phyloP scores from a whole-genome alignment of 2,113 vertebrate species.

The Strix aluco region DNA sequence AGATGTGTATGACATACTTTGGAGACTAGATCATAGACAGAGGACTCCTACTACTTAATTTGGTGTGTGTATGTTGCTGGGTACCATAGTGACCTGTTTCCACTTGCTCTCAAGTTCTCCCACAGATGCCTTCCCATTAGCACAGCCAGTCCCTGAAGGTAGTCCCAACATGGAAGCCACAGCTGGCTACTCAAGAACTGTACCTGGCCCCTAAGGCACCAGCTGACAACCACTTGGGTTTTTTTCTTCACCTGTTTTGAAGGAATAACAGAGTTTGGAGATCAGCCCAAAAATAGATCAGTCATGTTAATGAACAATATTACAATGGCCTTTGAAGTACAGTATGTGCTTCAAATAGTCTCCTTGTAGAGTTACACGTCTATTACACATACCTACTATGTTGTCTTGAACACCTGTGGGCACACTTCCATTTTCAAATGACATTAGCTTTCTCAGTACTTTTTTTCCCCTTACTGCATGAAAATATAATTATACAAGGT shows the following conservation, averaged over 20 bases:
- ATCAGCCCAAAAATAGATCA: background rate
- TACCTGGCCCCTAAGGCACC: background rate
- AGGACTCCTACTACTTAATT: conserved; percentile 56
- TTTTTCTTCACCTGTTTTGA: background rate
- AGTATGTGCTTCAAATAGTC: background rate
- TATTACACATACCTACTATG: background rate
- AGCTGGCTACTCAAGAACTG: background rate
- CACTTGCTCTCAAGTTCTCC: background rate
- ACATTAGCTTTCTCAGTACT: background rate
- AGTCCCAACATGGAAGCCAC: background rate
- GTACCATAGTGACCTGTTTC: conserved; percentile 45
- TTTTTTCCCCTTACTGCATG: background rate
- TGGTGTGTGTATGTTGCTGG: conserved; percentile 50
- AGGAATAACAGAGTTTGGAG: background rate
- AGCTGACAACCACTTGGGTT: background rate
- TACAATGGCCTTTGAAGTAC: background rate
- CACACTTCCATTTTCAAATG: background rate
- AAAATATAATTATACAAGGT: background rate
- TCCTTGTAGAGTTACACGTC: background rate
- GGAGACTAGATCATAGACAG: conserved; percentile 30
- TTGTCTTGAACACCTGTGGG: background rate
- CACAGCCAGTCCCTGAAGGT: background rate
- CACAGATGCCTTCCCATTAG: background rate
- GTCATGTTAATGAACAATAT: background rate
- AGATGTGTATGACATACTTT: conserved; percentile 42